phyloP scores from a whole-genome alignment of 2,113 vertebrate species.

The Chlorocebus sabaeus region DNA sequence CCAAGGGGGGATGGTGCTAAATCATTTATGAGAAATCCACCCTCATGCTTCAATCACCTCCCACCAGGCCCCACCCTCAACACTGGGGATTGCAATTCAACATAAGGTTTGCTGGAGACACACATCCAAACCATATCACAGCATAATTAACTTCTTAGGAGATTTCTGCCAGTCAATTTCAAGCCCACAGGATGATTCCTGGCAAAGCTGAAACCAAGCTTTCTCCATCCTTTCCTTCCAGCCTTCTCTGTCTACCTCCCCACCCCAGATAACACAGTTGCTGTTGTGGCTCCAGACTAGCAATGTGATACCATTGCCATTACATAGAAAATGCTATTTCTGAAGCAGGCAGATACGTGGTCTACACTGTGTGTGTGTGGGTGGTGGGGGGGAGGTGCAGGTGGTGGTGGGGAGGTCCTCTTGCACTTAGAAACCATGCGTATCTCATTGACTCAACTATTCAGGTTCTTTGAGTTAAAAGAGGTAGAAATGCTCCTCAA shows the following conservation, averaged over 20 bases:
- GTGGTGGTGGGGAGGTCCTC: neutral
- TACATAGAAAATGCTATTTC: neutral
- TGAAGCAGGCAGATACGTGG: neutral
- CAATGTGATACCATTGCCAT: rapidly evolving
- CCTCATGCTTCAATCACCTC: no score
- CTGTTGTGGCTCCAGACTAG: neutral
- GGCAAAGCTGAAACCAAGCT: neutral
- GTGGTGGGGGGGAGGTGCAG: neutral
- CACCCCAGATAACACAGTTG: no score
- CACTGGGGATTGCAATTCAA: no score
- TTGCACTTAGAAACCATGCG: neutral
- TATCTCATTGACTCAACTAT: neutral
- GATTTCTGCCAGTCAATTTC: neutral
- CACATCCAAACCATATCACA: no score
- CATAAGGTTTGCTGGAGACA: no score
- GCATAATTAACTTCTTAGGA: neutral
- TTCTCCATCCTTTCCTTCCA: neutral
- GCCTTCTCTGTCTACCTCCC: neutral
- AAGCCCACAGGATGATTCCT: neutral
- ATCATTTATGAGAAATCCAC: no score
- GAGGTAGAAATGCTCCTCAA: neutral
- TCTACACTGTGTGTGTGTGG: neutral
- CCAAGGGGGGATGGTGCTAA: no score
- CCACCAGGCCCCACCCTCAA: no score
- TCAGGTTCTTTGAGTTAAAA: neutral